Evolutionary conservation across 2,113 vertebrate genomes (phyloP).

Genomic region (Oceanodroma tethys): DNA sequence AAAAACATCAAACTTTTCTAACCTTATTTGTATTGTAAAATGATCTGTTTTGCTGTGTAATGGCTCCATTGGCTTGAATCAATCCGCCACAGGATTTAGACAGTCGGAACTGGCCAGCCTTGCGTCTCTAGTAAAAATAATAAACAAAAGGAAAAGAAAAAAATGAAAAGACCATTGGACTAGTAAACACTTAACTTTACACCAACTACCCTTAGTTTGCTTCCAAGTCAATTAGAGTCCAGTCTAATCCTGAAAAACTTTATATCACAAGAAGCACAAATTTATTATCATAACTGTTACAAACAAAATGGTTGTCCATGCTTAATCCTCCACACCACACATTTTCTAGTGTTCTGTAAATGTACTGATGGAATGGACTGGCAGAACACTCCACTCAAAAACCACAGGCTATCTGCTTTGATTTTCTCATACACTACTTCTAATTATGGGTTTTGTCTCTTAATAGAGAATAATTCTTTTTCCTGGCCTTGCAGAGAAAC

Average conservation of each 20-base stretch:
- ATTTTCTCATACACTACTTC: not conserved
- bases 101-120: not conserved
- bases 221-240: not conserved
- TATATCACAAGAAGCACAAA: not conserved
- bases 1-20: slow-evolving; percentile 15
- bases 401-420: not conserved
- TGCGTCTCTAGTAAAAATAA: slow-evolving; percentile 30
- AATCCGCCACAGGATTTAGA: slow-evolving; percentile 5
- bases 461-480: not conserved
- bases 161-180: not conserved
- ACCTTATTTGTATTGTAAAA: slow-evolving; percentile 66
- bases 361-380: not conserved
- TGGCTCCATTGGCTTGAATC: slow-evolving; percentile 30
- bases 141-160: not conserved
- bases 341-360: not conserved
- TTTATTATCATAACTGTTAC: not conserved
- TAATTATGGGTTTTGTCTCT: not conserved
- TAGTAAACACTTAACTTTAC: not conserved
- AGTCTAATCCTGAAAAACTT: not conserved
- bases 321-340: not conserved
- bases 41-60: slow-evolving; percentile 20
- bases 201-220: not conserved
- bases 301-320: not conserved
- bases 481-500: not conserved
- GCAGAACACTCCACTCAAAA: not conserved